Evolutionary conservation across 2,797 vertebrate species (phyloP).

Genomic region (Neoniphon sammara): DNA sequence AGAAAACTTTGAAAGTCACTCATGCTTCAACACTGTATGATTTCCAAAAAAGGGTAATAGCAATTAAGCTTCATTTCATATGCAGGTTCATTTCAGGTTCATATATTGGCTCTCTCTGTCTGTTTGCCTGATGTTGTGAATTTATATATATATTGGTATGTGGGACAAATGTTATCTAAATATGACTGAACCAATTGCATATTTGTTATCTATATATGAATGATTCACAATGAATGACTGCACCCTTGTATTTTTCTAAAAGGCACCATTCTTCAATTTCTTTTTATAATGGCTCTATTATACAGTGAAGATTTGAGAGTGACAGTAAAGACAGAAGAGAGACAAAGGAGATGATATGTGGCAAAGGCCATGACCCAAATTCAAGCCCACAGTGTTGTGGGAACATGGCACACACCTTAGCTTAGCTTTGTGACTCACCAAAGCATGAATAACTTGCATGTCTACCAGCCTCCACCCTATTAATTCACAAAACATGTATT

Average conservation of each 20-base stretch:
- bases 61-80: neutral
- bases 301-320: neutral
- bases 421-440: neutral
- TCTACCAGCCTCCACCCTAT: neutral
- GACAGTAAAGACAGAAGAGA: neutral
- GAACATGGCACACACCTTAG: neutral
- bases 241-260: too few relatives aligned
- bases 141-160: too few relatives aligned
- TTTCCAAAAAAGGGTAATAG: neutral
- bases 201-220: too few relatives aligned
- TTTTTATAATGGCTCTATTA: too few relatives aligned
- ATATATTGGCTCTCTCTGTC: neutral
- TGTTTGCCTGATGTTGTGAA: too few relatives aligned
- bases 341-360: neutral
- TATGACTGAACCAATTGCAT: too few relatives aligned
- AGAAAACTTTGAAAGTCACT: neutral
- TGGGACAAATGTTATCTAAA: too few relatives aligned
- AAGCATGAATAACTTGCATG: neutral
- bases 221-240: too few relatives aligned
- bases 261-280: too few relatives aligned
- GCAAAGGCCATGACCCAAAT: neutral
- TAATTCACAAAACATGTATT: too few relatives aligned
- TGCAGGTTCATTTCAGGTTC: too few relatives aligned
- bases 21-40: neutral
- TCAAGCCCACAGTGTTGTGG: neutral